These are phyloP conservation scores for Platanista minor DNA, from an alignment of 2,113 vertebrate species.

Conservation along the genomic window DNA sequence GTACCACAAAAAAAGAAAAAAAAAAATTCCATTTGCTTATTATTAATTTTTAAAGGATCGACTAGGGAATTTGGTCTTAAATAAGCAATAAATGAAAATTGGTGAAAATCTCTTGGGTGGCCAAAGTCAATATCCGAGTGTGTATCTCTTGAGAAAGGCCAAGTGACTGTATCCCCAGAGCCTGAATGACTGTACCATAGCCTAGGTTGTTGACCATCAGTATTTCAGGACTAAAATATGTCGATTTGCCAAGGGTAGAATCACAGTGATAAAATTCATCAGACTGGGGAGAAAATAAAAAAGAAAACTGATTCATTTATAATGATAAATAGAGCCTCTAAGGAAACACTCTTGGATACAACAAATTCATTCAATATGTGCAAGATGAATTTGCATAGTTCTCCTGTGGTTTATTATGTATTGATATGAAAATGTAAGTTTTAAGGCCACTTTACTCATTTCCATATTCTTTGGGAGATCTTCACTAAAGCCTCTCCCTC, in stretches of 20 bases:
- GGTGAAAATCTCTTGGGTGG: background rate
- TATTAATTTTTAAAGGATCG: background rate
- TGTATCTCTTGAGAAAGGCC: background rate
- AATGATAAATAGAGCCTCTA: background rate
- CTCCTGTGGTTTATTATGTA: background rate
- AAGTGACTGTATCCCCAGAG: background rate
- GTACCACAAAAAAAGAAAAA: too few relatives aligned
- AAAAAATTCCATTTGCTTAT: background rate
- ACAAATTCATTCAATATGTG: background rate
- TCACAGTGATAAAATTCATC: background rate
- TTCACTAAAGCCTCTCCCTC: background rate
- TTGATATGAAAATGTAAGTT: background rate
- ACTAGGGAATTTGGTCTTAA: background rate
- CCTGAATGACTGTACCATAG: background rate
- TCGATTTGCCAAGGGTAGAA: background rate
- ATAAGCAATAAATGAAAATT: constrained; percentile 6
- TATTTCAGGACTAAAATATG: background rate
- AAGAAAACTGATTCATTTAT: background rate
- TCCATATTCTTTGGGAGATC: background rate
- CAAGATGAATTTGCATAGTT: background rate
- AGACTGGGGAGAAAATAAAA: background rate
- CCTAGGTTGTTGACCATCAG: background rate
- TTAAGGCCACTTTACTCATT: background rate
- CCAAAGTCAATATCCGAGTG: background rate
- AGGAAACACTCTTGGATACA: background rate